Evolutionary conservation across 2,888 invertebrate genomes (phyloP).

Genomic region (Ormyrus rosae): DNA sequence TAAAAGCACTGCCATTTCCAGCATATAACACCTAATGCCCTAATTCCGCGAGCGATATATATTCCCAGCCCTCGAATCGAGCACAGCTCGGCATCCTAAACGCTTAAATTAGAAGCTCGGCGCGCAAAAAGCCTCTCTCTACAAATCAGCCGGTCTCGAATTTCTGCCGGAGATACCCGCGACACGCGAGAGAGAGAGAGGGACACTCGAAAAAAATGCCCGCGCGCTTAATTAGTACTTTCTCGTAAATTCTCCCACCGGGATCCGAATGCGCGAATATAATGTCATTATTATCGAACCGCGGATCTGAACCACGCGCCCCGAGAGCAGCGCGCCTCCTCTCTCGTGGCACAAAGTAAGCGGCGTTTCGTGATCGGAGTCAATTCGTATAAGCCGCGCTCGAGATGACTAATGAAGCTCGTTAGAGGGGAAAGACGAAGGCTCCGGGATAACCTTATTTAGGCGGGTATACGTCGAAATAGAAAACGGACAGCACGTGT

Average conservation of each 20-base stretch:
- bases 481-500: constrained; percentile 38
- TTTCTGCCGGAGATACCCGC: too few species aligned
- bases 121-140: too few species aligned
- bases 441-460: constrained; percentile 35
- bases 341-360: constrained; percentile 24
- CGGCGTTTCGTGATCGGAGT: constrained; percentile 33
- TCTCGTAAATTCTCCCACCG: constrained; percentile 12
- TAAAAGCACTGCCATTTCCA: too few species aligned
- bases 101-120: too few species aligned
- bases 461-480: constrained; percentile 15
- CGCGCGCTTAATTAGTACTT: constrained; percentile 44
- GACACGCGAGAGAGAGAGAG: too few species aligned
- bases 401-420: constrained; percentile 55
- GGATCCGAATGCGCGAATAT: constrained; percentile 28
- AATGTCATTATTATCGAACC: constrained; percentile 55
- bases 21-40: too few species aligned
- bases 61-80: too few species aligned
- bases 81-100: too few species aligned
- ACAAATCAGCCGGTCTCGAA: too few species aligned
- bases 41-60: too few species aligned
- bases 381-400: constrained; percentile 35
- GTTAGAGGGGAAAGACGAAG: constrained; percentile 33
- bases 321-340: background rate
- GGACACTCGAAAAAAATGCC: background rate
- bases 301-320: constrained; percentile 50